These are phyloP conservation scores for Polypedilum pembai DNA, from an alignment of 1,140 invertebrate genomes.

Conservation along the genomic window DNA sequence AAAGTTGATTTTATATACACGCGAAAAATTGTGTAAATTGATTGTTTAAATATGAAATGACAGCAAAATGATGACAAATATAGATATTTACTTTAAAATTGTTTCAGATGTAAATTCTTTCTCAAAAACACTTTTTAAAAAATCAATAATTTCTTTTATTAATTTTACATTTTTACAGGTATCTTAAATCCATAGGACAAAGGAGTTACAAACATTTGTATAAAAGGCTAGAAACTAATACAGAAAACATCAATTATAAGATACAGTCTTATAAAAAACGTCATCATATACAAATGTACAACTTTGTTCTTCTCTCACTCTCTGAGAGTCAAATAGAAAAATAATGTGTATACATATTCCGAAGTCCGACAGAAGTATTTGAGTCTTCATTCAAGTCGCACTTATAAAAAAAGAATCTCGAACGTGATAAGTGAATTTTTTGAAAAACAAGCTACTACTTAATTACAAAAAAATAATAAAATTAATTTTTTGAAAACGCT, in stretches of 20 bases:
- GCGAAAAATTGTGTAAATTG: neutral
- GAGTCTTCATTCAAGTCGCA: constrained; percentile 9
- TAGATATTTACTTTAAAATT: neutral
- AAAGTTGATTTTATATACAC: neutral
- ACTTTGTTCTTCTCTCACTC: neutral
- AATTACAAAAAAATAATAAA: neutral
- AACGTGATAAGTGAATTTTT: constrained; percentile 8
- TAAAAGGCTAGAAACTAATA: too few species aligned
- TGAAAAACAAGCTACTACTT: neutral
- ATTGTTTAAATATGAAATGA: neutral
- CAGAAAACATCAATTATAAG: too few species aligned
- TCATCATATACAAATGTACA: too few species aligned
- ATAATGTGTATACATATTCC: neutral
- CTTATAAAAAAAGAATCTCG: constrained; percentile 3
- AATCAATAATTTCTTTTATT: too few species aligned
- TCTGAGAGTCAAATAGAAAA: neutral
- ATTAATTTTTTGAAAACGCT: neutral
- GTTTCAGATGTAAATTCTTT: neutral
- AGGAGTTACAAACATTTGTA: too few species aligned
- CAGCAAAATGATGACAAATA: neutral
- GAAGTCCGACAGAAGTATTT: neutral
- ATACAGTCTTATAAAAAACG: too few species aligned
- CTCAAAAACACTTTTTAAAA: neutral
- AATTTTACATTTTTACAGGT: too few species aligned
- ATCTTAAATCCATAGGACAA: too few species aligned